Evolutionary conservation across 2,888 invertebrate genomes (phyloP).

Genomic region (Archips crataeganus): DNA sequence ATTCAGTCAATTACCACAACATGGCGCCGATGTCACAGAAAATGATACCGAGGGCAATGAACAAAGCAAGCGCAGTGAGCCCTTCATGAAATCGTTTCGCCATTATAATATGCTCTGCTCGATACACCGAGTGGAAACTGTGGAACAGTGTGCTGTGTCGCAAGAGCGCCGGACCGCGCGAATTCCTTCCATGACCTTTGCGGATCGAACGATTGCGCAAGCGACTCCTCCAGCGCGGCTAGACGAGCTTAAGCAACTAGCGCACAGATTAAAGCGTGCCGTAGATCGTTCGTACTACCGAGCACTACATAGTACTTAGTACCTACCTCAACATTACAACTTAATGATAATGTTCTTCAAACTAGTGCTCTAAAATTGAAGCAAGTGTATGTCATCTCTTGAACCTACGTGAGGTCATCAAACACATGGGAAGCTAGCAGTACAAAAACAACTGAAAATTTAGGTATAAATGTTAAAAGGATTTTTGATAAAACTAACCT

Average conservation of each 20-base stretch:
- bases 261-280: conserved; percentile 68
- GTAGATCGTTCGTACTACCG: conserved; percentile 57
- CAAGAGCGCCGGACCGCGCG: conserved; percentile 81
- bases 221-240: conserved; percentile 75
- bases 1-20: conserved; percentile 18
- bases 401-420: neutral
- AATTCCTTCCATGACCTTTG: conserved; percentile 85
- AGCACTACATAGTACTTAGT: neutral
- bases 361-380: neutral
- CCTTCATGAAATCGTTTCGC: conserved; percentile 42
- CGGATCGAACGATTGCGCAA: conserved; percentile 83
- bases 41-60: conserved; percentile 18
- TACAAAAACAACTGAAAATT: neutral
- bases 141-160: conserved; percentile 62
- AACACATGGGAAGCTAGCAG: neutral
- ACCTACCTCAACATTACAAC: neutral
- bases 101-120: conserved; percentile 34
- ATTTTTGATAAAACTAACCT: too few species aligned
- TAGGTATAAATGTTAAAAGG: too few species aligned
- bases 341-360: conserved; percentile 4
- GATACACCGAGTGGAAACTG: conserved; percentile 37
- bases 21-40: conserved; percentile 14
- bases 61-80: conserved; percentile 27
- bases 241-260: conserved; percentile 80
- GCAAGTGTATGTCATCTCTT: neutral